Conservation (phyloP, 1,140 invertebrate genomes). For the Brachionus calyciflorus region DNA sequence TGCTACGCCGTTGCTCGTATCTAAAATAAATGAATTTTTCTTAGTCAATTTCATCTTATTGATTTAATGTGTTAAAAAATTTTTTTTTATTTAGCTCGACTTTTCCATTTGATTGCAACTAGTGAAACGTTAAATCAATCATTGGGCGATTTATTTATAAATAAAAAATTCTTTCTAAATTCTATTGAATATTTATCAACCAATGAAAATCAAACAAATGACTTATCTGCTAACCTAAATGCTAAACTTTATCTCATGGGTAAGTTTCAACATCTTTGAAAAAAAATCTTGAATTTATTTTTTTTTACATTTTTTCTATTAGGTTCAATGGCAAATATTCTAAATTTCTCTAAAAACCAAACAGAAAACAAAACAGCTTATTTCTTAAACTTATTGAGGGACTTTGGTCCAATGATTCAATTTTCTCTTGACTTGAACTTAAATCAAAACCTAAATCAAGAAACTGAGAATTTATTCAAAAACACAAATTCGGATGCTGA, state of each 20-base stretch:
- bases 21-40: too few relatives aligned
- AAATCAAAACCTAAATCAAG: not conserved
- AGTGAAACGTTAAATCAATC: conserved; percentile 3
- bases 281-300: not conserved
- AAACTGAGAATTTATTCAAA: not conserved
- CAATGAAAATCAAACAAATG: not conserved
- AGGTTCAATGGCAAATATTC: not conserved
- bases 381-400: not conserved
- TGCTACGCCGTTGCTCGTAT: too few relatives aligned
- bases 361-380: not conserved
- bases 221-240: not conserved
- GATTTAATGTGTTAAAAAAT: not conserved
- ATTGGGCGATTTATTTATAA: not conserved
- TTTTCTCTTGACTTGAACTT: not conserved
- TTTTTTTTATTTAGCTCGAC: conserved; percentile 13
- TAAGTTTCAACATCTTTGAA: not conserved
- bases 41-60: too few relatives aligned
- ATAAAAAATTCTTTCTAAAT: conserved; percentile 9
- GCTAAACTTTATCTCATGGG: not conserved
- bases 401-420: not conserved
- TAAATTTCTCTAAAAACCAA: not conserved
- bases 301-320: not conserved
- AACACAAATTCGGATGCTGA: not conserved
- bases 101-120: conserved; percentile 4
- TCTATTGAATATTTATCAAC: not conserved